A percentile compares a stretch with the other conserved stretches of the same genome.
Evolutionary conservation across 92 coral and sea anemone genomes (phyloP).

Genomic region (Epizoanthus scotinus): DNA sequence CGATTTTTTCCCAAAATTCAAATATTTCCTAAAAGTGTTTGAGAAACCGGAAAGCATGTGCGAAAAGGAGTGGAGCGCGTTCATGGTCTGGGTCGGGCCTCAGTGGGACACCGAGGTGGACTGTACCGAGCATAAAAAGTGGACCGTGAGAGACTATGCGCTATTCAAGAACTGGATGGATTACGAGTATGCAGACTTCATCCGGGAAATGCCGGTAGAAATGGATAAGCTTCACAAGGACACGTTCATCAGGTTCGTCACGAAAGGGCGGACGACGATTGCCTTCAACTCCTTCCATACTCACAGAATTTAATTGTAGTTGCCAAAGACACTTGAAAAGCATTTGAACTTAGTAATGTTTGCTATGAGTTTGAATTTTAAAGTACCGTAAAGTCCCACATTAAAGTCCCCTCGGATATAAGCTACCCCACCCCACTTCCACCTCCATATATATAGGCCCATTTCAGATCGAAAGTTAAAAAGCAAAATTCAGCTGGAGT

Average conservation of each 20-base stretch:
- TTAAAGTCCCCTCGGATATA: too few species aligned
- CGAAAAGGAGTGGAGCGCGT: constrained; percentile 46
- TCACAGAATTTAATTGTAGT: too few species aligned
- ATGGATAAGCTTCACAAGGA: constrained; percentile 38
- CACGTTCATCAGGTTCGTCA: constrained; percentile 51
- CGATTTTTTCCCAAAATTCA: constrained; percentile 37
- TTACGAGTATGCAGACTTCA: constrained; percentile 37
- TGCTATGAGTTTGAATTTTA: too few species aligned
- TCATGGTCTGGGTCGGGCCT: constrained; percentile 50
- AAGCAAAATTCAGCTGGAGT: too few species aligned
- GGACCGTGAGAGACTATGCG: constrained; percentile 44
- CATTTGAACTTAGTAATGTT: too few species aligned
- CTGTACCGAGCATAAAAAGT: constrained; percentile 23
- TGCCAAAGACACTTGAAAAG: too few species aligned
- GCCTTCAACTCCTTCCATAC: too few species aligned
- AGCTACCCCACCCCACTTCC: too few species aligned
- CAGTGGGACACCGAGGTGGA: constrained; percentile 49
- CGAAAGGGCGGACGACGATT: not conserved
- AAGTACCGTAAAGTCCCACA: too few species aligned
- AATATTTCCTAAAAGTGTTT: constrained; percentile 30
- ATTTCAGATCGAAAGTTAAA: too few species aligned
- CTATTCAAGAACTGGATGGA: constrained; percentile 52
- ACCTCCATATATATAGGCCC: too few species aligned
- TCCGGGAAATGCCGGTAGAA: not conserved
- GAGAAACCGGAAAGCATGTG: constrained; percentile 40